A percentile compares a stretch with the other conserved stretches of the same genome.
phyloP scores from a whole-genome alignment of 1,140 invertebrate genomes.

The Brachystomella parvula region DNA sequence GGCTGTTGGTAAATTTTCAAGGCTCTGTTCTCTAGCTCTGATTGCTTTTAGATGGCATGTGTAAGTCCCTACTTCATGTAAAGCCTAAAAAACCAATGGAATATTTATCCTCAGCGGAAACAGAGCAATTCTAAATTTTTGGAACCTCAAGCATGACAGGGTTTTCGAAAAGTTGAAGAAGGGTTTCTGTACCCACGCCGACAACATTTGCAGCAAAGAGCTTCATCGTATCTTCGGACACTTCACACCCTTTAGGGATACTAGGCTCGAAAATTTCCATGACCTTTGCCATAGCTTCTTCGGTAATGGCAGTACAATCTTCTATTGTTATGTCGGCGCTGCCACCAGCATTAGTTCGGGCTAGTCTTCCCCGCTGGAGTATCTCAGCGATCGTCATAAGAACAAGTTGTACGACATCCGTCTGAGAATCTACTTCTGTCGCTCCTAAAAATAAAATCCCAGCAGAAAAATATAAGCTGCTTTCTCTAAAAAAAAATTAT shows the following conservation, averaged over 20 bases:
- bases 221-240: not conserved
- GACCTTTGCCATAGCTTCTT: constrained; percentile 17
- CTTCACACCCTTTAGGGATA: constrained; percentile 4
- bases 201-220: not conserved
- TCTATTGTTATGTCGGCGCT: constrained; percentile 8
- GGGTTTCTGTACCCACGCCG: not conserved
- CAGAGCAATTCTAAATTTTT: not conserved
- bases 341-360: not conserved
- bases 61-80: not conserved
- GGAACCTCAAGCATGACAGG: not conserved
- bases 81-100: not conserved
- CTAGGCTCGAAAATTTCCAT: not conserved
- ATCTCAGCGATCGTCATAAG: constrained; percentile 16
- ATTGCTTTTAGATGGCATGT: not conserved
- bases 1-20: not conserved
- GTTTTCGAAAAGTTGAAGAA: not conserved
- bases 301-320: constrained; percentile 5
- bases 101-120: constrained; percentile 1
- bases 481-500: too few relatives aligned
- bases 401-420: constrained; percentile 14
- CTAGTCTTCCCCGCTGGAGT: not conserved
- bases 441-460: not conserved
- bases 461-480: too few relatives aligned
- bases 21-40: not conserved
- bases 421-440: not conserved